Base-by-base conservation (phyloP, 2,888 invertebrate species). In the Hyposoter didymator region DNA sequence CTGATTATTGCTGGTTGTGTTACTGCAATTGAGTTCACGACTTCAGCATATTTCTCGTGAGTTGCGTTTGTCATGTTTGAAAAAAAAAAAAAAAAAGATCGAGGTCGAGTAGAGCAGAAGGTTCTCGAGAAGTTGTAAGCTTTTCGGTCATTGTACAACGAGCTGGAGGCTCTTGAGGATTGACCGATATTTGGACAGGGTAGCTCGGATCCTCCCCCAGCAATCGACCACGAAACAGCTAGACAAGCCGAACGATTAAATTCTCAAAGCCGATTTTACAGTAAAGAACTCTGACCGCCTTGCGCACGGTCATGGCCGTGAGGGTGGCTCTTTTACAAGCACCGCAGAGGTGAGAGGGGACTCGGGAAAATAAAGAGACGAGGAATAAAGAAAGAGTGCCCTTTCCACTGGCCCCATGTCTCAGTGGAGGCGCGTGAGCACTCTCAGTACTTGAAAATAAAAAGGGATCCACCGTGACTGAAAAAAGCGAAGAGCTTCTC, bases 111-210 rank as follows among this genome's bases (percentile, higher is more conserved):
- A 72, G 73, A 73, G 62, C n/a, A 43, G 47, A 74, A 55, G 45
- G 49, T 75, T 70, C 55, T 75, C 2, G 70, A 62, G 49, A 45
- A 49, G 70, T 72, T 10, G 43, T 79, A 78, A 80, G 59, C 47
- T 49, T 67, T 62, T 28, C 39, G 49, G 75, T 78, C 72, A 83
- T 80, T 78, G 85, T 83, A 45, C 80, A 32, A 62, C 73, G 85
- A 85, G 67, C 85, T 83, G 79, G 75, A 43, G 74, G 35, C 76
- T 66, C 78, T 85, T 47, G 14, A 85, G 55, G 76, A 85, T 78
- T 85, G 83, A 85, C 85, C 85, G 85, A 85, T 83, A 85, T 85
- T 83, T 85, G 83, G 80, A 80, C 83, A 83, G 85, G 76, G 73
- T 79, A 32, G 70, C 52, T 73, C 52, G 64, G 43, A 73, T 52